Conservation (phyloP, 2,113 vertebrate species). For the Lethenteron camtschaticum region DNA sequence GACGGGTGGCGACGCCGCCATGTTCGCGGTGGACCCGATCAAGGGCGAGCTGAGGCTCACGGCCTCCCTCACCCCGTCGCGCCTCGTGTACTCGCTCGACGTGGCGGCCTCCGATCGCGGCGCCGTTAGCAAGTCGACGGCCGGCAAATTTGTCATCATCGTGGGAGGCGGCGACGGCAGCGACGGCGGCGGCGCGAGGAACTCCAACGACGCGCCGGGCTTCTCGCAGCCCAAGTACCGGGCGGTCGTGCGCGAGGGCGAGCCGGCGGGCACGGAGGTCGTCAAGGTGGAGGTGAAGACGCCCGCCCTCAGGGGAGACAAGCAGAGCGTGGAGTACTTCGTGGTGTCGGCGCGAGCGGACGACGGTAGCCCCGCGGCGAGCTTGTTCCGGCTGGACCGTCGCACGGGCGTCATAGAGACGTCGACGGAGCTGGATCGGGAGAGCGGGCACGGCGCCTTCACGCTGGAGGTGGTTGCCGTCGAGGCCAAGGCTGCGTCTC, state of each 20-base stretch:
- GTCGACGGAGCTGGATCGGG: conserved; percentile 68
- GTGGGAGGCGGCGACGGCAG: conserved; percentile 38
- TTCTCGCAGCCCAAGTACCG: conserved; percentile 90
- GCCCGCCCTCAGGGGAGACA: conserved; percentile 27
- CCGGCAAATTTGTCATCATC: conserved; percentile 64
- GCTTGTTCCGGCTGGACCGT: conserved; percentile 77
- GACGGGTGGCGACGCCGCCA: conserved; percentile 54
- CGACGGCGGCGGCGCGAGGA: neutral
- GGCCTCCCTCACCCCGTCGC: conserved; percentile 48
- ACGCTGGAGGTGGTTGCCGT: conserved; percentile 85
- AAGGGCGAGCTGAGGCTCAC: conserved; percentile 70
- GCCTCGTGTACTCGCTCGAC: conserved; percentile 54
- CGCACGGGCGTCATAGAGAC: conserved; percentile 64
- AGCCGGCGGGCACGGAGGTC: conserved; percentile 70
- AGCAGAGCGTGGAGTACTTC: conserved; percentile 64
- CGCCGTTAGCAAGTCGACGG: conserved; percentile 36
- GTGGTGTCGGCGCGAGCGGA: conserved; percentile 61
- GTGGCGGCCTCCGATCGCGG: conserved; percentile 78
- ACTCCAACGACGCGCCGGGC: conserved; percentile 37
- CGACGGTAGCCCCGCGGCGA: conserved; percentile 44
- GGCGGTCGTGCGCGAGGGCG: conserved; percentile 73
- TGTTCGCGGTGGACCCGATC: conserved; percentile 79
- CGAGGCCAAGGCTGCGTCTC: conserved; percentile 46
- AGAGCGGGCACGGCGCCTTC: conserved; percentile 65
- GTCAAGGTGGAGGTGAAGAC: conserved; percentile 68